These are phyloP conservation scores for Empis stercorea DNA, from an alignment of 2,888 invertebrate species.

Conservation along the genomic window DNA sequence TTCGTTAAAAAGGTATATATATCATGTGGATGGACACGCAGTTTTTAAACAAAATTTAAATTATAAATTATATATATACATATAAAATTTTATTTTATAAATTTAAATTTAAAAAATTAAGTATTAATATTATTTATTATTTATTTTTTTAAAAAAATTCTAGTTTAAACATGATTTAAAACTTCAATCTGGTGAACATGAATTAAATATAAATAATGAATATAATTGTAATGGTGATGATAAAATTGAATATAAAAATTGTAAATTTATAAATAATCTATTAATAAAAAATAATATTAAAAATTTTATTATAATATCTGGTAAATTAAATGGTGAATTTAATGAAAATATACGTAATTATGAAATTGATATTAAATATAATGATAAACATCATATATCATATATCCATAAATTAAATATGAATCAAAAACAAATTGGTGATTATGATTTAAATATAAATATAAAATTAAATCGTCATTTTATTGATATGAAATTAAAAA, in stretches of 20 bases:
- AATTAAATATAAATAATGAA: slow-evolving; percentile 12
- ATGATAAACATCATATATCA: slow-evolving; percentile 44
- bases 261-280: slow-evolving; percentile 18
- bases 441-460: slow-evolving; percentile 46
- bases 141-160: neutral
- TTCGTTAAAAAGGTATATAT: too few relatives aligned
- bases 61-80: too few relatives aligned
- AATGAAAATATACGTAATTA: slow-evolving; percentile 44
- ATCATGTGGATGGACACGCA: too few relatives aligned
- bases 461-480: slow-evolving; percentile 35
- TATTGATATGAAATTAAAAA: slow-evolving; percentile 23
- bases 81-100: too few relatives aligned
- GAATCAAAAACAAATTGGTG: slow-evolving; percentile 29
- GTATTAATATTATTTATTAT: neutral
- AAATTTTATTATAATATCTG: slow-evolving; percentile 13
- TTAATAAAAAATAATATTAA: slow-evolving; percentile 17
- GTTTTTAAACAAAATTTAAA: too few relatives aligned
- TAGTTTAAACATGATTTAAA: slow-evolving; percentile 13
- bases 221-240: slow-evolving; percentile 16
- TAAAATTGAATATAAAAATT: slow-evolving; percentile 9
- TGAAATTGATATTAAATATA: slow-evolving; percentile 44
- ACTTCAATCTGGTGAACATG: slow-evolving; percentile 18
- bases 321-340: slow-evolving; percentile 42
- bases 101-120: too few relatives aligned
- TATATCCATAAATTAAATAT: slow-evolving; percentile 37